These are phyloP conservation scores for Ceratosolen solmsi DNA, from an alignment of 1,140 invertebrate species.

Conservation along the genomic window DNA sequence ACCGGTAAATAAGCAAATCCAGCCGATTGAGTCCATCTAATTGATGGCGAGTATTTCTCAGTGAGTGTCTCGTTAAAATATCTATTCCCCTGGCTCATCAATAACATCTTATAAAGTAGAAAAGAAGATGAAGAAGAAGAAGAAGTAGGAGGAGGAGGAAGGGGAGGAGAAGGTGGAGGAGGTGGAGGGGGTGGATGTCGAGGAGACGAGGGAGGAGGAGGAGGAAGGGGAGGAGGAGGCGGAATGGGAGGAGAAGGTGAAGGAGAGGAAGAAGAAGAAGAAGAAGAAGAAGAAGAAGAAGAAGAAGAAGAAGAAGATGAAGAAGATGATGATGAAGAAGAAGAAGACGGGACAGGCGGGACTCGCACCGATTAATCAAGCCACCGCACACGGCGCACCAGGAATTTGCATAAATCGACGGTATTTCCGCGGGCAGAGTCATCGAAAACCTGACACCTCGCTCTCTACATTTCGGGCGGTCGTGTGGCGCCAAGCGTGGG, in stretches of 20 bases:
- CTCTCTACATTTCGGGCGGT: constrained; percentile 50
- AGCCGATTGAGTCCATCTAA: neutral
- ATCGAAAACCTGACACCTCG: neutral
- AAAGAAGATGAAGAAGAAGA: neutral
- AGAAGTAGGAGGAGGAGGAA: neutral
- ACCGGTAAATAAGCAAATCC: neutral
- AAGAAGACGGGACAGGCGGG: neutral
- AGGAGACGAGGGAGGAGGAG: neutral
- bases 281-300: too few relatives aligned
- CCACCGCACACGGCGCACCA: constrained; percentile 6
- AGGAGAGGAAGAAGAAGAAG: neutral
- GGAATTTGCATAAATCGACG: constrained; percentile 20
- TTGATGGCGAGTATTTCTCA: neutral
- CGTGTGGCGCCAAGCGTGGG: constrained; percentile 61
- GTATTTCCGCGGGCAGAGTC: constrained; percentile 30
- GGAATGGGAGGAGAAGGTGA: neutral
- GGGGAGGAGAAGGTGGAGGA: too few relatives aligned
- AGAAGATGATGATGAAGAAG: too few relatives aligned
- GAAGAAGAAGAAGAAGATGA: too few relatives aligned
- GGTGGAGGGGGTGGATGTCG: neutral
- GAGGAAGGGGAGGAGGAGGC: neutral
- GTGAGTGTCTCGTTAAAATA: neutral
- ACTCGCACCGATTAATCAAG: constrained; percentile 12
- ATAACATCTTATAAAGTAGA: neutral
- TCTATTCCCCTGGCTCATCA: neutral